phyloP scores from a whole-genome alignment of 2,888 invertebrate genomes.

The Pyrrhosoma nymphula region DNA sequence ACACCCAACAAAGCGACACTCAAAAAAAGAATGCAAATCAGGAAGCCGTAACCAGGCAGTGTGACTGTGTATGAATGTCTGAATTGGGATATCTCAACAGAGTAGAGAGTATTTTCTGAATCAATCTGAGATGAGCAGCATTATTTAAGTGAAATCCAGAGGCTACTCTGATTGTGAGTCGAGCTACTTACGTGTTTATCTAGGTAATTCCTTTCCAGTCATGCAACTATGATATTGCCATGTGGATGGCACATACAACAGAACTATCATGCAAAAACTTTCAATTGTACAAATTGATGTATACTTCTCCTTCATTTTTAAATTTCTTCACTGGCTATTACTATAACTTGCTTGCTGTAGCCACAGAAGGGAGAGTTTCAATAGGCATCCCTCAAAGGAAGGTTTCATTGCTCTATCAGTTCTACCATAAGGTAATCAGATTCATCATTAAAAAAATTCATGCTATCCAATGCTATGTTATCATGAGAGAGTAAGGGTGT shows the following conservation, averaged over 20 bases:
- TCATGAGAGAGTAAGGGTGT: no score
- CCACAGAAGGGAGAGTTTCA: neutral
- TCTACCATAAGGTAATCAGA: neutral
- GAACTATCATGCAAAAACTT: neutral
- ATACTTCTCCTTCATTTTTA: neutral
- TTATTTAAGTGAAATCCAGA: neutral
- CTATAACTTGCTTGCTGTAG: neutral
- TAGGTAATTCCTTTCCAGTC: neutral
- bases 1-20: slow-evolving; percentile 61
- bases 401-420: no score
- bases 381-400: no score
- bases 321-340: neutral
- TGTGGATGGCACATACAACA: neutral
- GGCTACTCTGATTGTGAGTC: neutral
- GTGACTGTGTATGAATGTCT: neutral
- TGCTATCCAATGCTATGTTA: no score
- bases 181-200: neutral
- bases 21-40: slow-evolving; percentile 62
- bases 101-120: slow-evolving; percentile 30
- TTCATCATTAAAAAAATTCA: neutral
- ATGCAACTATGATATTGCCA: neutral
- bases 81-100: neutral
- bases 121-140: neutral
- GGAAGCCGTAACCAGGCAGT: slow-evolving; percentile 61
- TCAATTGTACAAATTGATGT: neutral